Evolutionary conservation across 2,888 invertebrate genomes (phyloP).

Genomic region (Pilophorus perplexus): DNA sequence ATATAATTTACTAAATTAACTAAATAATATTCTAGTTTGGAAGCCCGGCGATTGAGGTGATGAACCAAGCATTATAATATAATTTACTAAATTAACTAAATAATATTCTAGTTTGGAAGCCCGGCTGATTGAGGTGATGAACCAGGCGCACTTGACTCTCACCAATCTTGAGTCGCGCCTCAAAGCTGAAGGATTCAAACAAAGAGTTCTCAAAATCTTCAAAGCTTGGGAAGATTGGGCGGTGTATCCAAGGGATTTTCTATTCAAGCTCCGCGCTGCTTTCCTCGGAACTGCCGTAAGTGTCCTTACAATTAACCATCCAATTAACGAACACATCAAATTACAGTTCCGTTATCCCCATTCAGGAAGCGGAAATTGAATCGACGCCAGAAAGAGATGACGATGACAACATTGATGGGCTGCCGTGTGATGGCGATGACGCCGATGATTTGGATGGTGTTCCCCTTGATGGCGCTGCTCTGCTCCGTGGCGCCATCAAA

Average conservation of each 20-base stretch:
- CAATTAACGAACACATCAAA: too few species aligned
- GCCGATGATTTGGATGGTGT: conserved; percentile 61
- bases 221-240: conserved; percentile 98
- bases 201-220: conserved; percentile 82
- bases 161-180: conserved; percentile 75
- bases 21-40: too few species aligned
- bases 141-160: conserved; percentile 68
- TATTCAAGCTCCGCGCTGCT: conserved; percentile 81
- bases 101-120: conserved; percentile 82
- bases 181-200: conserved; percentile 95
- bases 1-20: too few species aligned
- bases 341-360: too few species aligned
- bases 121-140: conserved; percentile 75
- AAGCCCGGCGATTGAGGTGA: conserved; percentile 72
- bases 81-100: too few species aligned
- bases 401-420: conserved; percentile 41
- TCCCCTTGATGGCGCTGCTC: conserved; percentile 76
- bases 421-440: conserved; percentile 60
- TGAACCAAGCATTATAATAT: too few species aligned
- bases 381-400: conserved; percentile 41
- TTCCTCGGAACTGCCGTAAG: conserved; percentile 68
- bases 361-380: conserved; percentile 31
- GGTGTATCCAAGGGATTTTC: conserved; percentile 89
- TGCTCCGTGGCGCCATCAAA: conserved; percentile 64
- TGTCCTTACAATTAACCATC: background rate